Percentiles rank a stretch among this genome's conserved stretches.
Evolutionary conservation across 2,113 vertebrate species (phyloP).

Genomic region (Peromyscus polionotus): DNA sequence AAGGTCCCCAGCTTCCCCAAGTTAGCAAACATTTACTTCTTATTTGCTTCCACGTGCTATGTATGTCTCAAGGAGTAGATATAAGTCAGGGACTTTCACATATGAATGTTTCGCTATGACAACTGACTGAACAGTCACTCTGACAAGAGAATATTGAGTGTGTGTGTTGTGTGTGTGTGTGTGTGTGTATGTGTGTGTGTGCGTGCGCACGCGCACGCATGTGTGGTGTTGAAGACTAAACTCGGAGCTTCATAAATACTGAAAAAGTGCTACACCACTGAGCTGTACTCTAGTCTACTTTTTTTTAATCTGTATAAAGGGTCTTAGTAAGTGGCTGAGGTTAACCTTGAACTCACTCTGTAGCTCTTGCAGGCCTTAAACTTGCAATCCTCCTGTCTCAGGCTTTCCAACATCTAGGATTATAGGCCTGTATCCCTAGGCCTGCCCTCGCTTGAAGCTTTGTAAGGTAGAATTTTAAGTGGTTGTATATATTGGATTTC

Average conservation of each 20-base stretch:
- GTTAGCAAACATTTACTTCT: background rate
- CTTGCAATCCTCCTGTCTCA: background rate
- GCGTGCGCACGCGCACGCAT: rapidly evolving
- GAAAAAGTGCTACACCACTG: background rate
- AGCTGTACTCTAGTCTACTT: background rate
- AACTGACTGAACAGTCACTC: background rate
- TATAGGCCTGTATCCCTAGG: background rate
- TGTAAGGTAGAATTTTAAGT: background rate
- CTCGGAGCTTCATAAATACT: background rate
- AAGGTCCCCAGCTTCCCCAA: background rate
- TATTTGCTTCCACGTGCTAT: background rate
- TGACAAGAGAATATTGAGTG: background rate
- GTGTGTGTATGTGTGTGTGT: too few relatives aligned
- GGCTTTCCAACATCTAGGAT: background rate
- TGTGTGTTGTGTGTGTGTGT: background rate
- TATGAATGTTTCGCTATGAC: background rate
- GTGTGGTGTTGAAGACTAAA: background rate
- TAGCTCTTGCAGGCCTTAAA: background rate
- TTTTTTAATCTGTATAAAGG: background rate
- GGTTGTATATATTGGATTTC: slow-evolving; percentile 64
- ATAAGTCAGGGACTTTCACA: background rate
- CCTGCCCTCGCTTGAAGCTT: background rate
- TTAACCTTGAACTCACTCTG: background rate
- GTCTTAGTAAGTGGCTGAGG: background rate
- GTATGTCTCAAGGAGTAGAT: background rate